Evolutionary conservation across 1,140 invertebrate genomes (phyloP), one percentile per base, ranked within the genome.

Genomic region (Palaemon carinicauda): DNA sequence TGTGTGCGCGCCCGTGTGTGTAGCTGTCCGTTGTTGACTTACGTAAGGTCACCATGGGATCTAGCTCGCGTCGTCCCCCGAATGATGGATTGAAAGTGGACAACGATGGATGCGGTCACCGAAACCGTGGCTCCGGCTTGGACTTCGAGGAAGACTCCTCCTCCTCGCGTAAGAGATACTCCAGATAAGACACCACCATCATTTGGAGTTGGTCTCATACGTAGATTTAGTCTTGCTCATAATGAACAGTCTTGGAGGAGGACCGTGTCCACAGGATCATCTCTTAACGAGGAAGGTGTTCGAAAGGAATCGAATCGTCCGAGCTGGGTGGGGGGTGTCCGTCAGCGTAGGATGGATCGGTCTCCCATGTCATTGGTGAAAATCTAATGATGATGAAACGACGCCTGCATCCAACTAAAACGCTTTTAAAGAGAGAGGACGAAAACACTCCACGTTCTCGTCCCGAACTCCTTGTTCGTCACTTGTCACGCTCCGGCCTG

Each of bases 311-410:
- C 52, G 81, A 86, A 79, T 41, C 41, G 41, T 75, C 27, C 75
- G 73, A 27, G 75, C 50, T 77, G 75, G 51, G 60, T 51, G 41
- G 52, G 50, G 60, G 60, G 60, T 80, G 83, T 86, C 83, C 83
- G 83, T 86, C 83, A 86, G 74, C 19, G 74, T 7, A 86, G 83
- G 83, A 86, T 86, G 83, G 83, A 86, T 86, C 83, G 83, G 75
- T 52, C 83, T 80, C 75, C 29, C 83, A 71, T 86, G 83, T 80
- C 83, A 86, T 80, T 79, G 83, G 74, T 79, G 83, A 86, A 86
- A 86, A 86, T 86, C 83, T 86, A 86, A 86, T 86, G 83, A 86
- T 86, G 83, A 86, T 86, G 77, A 80, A 86, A 80, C 83, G 83
- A 56, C 77, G 83, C 83, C 60, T 86, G 83, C 83, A 86, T 86